Conservation (phyloP, 2,797 vertebrate genomes). For the Enteromius mattozi region DNA sequence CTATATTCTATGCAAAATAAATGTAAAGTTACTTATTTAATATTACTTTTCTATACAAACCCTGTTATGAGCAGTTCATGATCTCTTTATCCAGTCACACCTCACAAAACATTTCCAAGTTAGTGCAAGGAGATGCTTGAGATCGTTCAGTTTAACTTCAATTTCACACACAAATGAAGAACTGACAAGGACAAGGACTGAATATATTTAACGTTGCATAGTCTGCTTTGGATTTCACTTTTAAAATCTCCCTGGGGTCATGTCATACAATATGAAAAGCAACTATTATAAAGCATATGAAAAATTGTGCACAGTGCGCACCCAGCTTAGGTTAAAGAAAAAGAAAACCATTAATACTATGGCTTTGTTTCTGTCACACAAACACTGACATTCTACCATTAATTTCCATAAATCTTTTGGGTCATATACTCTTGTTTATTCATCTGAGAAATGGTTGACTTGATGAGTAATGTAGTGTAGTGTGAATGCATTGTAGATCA, state of each 20-base stretch:
- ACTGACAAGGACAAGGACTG: no score
- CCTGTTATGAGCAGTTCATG: neutral
- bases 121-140: no score
- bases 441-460: constrained; percentile 22
- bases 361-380: constrained; percentile 14
- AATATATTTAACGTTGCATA: constrained; percentile 7
- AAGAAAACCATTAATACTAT: constrained; percentile 2
- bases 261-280: neutral
- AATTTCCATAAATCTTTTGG: constrained; percentile 8
- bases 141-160: neutral
- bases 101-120: neutral
- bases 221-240: neutral
- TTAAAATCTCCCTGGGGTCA: neutral
- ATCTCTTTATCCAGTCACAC: neutral
- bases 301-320: neutral
- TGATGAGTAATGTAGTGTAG: neutral
- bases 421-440: neutral
- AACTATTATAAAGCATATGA: neutral
- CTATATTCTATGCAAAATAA: neutral
- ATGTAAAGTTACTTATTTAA: neutral
- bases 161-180: neutral
- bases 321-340: neutral
- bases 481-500: constrained; percentile 31
- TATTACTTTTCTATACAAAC: neutral
- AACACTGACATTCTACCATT: neutral